These are phyloP conservation scores for Ceryle rudis DNA, from an alignment of 2,797 vertebrate genomes.

Conservation along the genomic window DNA sequence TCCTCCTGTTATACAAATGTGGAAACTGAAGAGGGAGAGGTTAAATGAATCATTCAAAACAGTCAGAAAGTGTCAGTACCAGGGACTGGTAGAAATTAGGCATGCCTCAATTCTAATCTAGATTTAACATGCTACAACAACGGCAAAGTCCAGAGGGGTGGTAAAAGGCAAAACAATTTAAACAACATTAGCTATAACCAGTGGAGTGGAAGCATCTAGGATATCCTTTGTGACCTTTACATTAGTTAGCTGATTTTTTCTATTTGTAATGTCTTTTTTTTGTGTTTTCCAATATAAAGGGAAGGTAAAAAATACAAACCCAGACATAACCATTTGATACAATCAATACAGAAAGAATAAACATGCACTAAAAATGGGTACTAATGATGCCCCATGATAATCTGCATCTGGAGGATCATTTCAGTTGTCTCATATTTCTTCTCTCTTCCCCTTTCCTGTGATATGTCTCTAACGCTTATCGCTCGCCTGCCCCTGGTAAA, in stretches of 20 bases:
- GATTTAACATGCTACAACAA: not conserved
- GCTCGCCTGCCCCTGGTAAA: not conserved
- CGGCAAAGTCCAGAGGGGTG: rapidly evolving
- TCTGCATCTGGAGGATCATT: not conserved
- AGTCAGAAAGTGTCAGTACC: not conserved
- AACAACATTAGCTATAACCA: not conserved
- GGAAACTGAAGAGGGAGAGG: not conserved
- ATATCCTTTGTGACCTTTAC: not conserved
- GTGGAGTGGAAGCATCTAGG: not conserved
- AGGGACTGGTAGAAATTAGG: not conserved
- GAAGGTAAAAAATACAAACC: not conserved
- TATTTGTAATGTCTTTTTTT: not conserved
- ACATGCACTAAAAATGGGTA: not conserved
- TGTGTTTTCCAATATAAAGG: not conserved
- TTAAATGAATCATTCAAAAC: not conserved
- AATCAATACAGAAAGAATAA: not conserved
- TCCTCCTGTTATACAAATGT: not conserved
- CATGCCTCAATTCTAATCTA: not conserved
- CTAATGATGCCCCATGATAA: not conserved
- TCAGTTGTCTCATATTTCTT: not conserved
- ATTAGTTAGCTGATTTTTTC: not conserved
- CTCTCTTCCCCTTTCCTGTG: not conserved
- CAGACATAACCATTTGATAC: not conserved
- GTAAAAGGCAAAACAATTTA: not conserved
- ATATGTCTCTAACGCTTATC: not conserved